These are phyloP conservation scores for Altica lythri DNA, from an alignment of 2,888 invertebrate species.

Conservation along the genomic window DNA sequence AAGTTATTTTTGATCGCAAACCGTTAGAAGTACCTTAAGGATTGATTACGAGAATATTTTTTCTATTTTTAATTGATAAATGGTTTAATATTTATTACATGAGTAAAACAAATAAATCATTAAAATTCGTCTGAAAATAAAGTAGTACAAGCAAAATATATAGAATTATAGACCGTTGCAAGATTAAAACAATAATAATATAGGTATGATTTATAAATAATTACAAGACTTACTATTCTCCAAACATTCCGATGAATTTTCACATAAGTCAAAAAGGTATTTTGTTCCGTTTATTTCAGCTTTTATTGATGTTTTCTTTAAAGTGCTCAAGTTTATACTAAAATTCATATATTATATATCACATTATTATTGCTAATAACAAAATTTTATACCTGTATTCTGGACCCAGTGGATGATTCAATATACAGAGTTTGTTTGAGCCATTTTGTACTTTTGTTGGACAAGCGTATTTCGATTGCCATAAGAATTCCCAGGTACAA, in stretches of 20 bases:
- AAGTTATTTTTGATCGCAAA: too few relatives aligned
- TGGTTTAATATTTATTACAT: too few relatives aligned
- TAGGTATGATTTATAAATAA: neutral
- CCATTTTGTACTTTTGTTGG: neutral
- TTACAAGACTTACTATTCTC: neutral
- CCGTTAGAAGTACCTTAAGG: too few relatives aligned
- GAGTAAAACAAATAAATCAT: too few relatives aligned
- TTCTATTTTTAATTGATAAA: too few relatives aligned
- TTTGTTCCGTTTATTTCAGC: neutral
- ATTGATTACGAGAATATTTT: too few relatives aligned
- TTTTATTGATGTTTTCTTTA: neutral
- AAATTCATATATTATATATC: constrained; percentile 3
- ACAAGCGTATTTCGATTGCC: constrained; percentile 25
- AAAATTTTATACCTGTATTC: constrained; percentile 2
- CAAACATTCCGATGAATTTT: neutral
- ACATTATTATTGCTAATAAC: constrained; percentile 6
- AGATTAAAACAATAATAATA: neutral
- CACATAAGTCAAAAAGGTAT: constrained; percentile 6
- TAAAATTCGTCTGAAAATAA: too few relatives aligned
- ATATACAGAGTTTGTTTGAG: constrained; percentile 9
- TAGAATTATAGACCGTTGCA: neutral
- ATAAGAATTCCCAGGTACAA: constrained; percentile 18
- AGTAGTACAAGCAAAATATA: too few relatives aligned
- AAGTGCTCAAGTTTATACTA: neutral
- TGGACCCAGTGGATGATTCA: neutral